Evolutionary conservation across 2,113 vertebrate genomes (phyloP), one percentile per base, ranked within the genome.

Genomic region (Pygoscelis adeliae): DNA sequence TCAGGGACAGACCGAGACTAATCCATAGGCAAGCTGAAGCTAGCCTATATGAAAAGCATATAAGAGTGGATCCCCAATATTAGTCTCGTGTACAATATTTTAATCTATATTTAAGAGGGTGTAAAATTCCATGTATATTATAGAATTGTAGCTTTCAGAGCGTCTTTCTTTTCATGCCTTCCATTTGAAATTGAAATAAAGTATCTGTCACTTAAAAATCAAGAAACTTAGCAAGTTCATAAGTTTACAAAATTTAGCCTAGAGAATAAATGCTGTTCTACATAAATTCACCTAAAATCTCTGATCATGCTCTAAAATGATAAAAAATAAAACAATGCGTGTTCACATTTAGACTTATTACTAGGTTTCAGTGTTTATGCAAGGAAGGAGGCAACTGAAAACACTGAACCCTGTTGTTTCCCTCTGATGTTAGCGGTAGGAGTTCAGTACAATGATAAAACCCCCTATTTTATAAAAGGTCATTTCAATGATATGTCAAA

Each of bases 281-380:
- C 17, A 25, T 49, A 90, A 70, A 80, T 40, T 80, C 18, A 65
- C 12, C 15, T 17, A 22, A 70, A 70, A 77, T 17, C 29, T 14
- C 11, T 3, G 30, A 61, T 2, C 4, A 0, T 62, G 22, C 20
- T 49, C 17, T 42, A 66, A 86, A 86, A 55, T 11, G 3, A 70
- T 22, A 2, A 53, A 76, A 82, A 80, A 46, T 22, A 72, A 44
- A 86, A 16, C 8, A 58, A 34, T 0, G 0, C 1, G 0, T 44
- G 30, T 9, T 50, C 46, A 78, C 15, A 62, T 73, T 74, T 66
- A 49, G 92, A 80, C 19, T 61, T 80, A 26, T 4, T 22, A 40
- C 13, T 40, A 65, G 13, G 6, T 44, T 63, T 63, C 29, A 44
- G 32, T 20, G 26, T 61, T 93, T 63, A 50, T 2, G 3, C 20